phyloP scores from a whole-genome alignment of 2,797 vertebrate species.

The Scolopax bukidnonensis region DNA sequence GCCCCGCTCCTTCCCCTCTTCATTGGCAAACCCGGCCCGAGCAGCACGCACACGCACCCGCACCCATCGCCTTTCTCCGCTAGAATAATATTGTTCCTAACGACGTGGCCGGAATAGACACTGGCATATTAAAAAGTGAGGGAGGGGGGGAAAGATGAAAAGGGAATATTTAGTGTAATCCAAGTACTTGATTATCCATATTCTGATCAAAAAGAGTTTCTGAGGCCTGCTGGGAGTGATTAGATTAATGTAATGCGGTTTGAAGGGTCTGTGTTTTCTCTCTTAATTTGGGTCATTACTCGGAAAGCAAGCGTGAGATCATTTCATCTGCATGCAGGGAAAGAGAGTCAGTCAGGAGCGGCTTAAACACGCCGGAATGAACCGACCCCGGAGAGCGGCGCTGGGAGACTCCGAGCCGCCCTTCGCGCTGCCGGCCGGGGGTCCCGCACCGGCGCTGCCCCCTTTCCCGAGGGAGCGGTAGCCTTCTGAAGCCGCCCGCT shows the following conservation, averaged over 20 bases:
- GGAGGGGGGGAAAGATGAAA: slow-evolving; percentile 57
- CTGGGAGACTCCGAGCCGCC: slow-evolving; percentile 7
- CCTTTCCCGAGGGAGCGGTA: background rate
- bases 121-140: slow-evolving; percentile 82
- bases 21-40: slow-evolving; percentile 81
- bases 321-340: slow-evolving; percentile 81
- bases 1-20: slow-evolving; percentile 80
- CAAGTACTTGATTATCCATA: slow-evolving; percentile 91
- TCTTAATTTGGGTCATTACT: slow-evolving; percentile 95
- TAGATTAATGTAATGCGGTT: slow-evolving; percentile 93
- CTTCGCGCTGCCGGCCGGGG: background rate
- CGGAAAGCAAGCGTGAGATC: slow-evolving; percentile 90
- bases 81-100: slow-evolving; percentile 87
- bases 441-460: background rate
- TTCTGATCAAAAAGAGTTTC: slow-evolving; percentile 84
- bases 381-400: background rate
- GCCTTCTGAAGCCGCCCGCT: background rate
- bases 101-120: slow-evolving; percentile 89
- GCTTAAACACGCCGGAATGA: slow-evolving; percentile 32
- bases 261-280: slow-evolving; percentile 93
- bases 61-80: slow-evolving; percentile 74
- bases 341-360: slow-evolving; percentile 66
- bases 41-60: slow-evolving; percentile 79
- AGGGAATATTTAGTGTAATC: slow-evolving; percentile 81
- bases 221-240: slow-evolving; percentile 87